Evolutionary conservation across 2,797 vertebrate species (phyloP), one percentile per base, ranked within the genome.

Genomic region (Lutjanus campechanus): DNA sequence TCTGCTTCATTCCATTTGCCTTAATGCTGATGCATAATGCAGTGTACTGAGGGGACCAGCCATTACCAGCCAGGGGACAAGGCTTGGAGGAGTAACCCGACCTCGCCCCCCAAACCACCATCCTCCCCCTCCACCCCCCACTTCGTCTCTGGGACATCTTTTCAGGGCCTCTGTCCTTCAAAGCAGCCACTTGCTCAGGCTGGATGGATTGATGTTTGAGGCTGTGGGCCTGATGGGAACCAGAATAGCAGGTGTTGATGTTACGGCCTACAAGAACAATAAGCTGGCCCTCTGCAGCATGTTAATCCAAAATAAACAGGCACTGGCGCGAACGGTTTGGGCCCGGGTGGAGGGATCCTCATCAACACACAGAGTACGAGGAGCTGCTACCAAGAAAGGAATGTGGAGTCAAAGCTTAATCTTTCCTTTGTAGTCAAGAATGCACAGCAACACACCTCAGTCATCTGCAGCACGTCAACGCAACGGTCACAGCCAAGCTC

Each of bases 11-110:
- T 94, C 93, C 94, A 94, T 94, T 93, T 91, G 89, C 92, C 88
- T 91, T 95, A 94, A 95, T 93, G 91, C 92, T 90, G 86, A 89
- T 94, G 92, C 92, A 93, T 94, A 92, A 95, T 94, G 92, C 91
- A 92, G 91, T 78, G 86, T 72, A 87, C 89, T 82, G 79, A 93
- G 81, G 88, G 90, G 92, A 91, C 87, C 61, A 50, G 89, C 89
- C 92, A 84, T 92, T 89, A 92, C 87, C 75, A 87, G 90, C 88
- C 84, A 76, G 84, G 92, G 92, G 91, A 92, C 89, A 77, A 49
- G 86, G 79, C 82, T 87, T 44, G 66, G 76, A 89, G 86, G 80
- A 89, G 93, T 93, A 93, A 92, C 91, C 85, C 19, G 85, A 93
- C 82, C 90, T 81, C 63, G 15, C 25, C 58, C 43, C 49, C 44